A percentile compares a stretch with the other conserved stretches of the same genome.
phyloP scores from a whole-genome alignment of 2,888 invertebrate species.

The Coremacera marginata region DNA sequence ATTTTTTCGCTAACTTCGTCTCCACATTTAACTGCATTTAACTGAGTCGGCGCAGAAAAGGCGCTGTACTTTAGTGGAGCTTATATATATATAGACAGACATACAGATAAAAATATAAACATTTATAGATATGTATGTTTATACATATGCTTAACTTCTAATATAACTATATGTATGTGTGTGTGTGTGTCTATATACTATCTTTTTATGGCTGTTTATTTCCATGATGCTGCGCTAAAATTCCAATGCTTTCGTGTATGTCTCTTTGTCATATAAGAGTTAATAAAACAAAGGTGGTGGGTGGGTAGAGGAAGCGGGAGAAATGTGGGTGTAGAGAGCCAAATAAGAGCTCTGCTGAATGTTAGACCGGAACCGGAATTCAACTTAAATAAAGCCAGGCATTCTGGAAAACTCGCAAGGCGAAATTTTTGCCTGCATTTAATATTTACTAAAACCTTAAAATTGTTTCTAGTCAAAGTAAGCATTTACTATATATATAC shows the following conservation, averaged over 20 bases:
- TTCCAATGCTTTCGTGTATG: background rate
- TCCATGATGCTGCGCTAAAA: slow-evolving; percentile 18
- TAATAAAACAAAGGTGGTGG: background rate
- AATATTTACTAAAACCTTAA: too few relatives aligned
- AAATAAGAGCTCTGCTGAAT: background rate
- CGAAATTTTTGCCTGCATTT: background rate
- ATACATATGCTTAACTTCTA: slow-evolving; percentile 3
- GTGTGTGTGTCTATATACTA: background rate
- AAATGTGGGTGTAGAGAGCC: background rate
- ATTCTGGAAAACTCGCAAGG: background rate
- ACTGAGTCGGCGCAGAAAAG: slow-evolving; percentile 38
- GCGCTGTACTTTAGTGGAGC: slow-evolving; percentile 12
- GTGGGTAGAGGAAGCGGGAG: too few relatives aligned
- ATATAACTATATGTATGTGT: background rate
- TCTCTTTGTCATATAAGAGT: too few relatives aligned
- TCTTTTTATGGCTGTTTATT: background rate
- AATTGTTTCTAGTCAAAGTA: too few relatives aligned
- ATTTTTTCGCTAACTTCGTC: slow-evolving; percentile 46
- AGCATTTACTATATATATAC: too few relatives aligned
- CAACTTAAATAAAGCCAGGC: background rate
- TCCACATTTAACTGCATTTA: slow-evolving; percentile 18
- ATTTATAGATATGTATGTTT: background rate
- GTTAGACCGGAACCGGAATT: slow-evolving; percentile 10
- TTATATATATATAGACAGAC: slow-evolving; percentile 16
- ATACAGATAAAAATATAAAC: slow-evolving; percentile 17